phyloP scores from a whole-genome alignment of 2,888 invertebrate species.

The Himalopsyche kuldschensis region DNA sequence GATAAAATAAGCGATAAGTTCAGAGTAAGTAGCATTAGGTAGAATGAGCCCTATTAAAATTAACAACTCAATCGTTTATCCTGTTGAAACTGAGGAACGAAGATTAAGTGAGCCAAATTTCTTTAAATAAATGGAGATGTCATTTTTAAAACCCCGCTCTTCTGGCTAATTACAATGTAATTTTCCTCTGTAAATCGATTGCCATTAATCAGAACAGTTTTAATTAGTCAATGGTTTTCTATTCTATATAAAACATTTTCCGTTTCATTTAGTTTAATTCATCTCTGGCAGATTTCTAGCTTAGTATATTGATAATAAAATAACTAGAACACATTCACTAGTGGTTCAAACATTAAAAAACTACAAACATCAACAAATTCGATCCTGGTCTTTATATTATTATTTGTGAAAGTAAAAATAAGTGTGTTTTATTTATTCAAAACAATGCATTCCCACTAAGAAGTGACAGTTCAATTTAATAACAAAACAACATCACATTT shows the following conservation, averaged over 20 bases:
- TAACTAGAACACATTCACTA: too few species aligned
- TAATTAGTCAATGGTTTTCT: background rate
- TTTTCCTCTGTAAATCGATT: background rate
- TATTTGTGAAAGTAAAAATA: too few species aligned
- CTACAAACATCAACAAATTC: too few species aligned
- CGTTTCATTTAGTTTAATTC: too few species aligned
- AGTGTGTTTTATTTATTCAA: too few species aligned
- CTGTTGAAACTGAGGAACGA: background rate
- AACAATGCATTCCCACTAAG: too few species aligned
- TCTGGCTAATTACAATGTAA: background rate
- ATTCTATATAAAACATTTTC: background rate
- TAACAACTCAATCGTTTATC: background rate
- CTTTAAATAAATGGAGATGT: background rate
- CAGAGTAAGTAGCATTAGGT: background rate
- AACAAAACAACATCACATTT: too few species aligned
- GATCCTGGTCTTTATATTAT: too few species aligned
- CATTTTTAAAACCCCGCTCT: background rate
- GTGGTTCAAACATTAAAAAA: too few species aligned
- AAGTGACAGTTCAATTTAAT: too few species aligned
- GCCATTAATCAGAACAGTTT: background rate
- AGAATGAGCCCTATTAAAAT: background rate
- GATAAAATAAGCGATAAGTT: background rate
- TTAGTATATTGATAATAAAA: too few species aligned
- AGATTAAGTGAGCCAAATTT: background rate
- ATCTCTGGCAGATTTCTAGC: too few species aligned